These are phyloP conservation scores for Malaclemys terrapin DNA, from an alignment of 2,113 vertebrate genomes.

Conservation along the genomic window DNA sequence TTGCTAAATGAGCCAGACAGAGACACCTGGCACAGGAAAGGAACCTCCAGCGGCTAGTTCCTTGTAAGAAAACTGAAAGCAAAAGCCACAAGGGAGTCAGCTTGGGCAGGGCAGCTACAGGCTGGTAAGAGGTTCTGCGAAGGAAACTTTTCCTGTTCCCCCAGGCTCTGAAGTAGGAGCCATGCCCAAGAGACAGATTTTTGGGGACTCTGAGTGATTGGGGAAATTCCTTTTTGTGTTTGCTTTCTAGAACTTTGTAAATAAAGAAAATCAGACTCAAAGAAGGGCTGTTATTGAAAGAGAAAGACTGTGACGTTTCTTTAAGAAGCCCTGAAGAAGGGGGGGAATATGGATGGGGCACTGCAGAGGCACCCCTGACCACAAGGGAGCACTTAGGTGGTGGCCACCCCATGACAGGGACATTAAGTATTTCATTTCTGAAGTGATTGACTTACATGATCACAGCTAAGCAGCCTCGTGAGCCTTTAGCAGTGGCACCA, in stretches of 20 bases:
- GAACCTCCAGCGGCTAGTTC: neutral
- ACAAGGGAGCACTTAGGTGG: neutral
- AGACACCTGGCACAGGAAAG: neutral
- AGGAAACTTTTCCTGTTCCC: neutral
- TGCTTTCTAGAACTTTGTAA: neutral
- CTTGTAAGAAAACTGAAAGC: neutral
- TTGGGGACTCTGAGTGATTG: neutral
- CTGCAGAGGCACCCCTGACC: neutral
- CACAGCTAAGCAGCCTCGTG: neutral
- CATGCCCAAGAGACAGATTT: neutral
- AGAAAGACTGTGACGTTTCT: neutral
- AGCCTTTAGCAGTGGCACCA: neutral
- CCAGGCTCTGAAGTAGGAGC: neutral
- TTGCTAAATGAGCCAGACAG: neutral
- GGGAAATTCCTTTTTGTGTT: neutral
- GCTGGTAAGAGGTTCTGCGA: neutral
- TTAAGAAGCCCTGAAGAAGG: neutral
- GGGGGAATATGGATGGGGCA: neutral
- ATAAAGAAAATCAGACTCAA: neutral
- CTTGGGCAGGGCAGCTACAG: neutral
- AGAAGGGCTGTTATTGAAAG: neutral
- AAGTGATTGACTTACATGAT: neutral
- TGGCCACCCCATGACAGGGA: neutral
- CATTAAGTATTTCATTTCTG: neutral
- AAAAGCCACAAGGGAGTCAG: neutral